phyloP scores from a whole-genome alignment of 2,797 vertebrate genomes.

The Apogon talboti region DNA sequence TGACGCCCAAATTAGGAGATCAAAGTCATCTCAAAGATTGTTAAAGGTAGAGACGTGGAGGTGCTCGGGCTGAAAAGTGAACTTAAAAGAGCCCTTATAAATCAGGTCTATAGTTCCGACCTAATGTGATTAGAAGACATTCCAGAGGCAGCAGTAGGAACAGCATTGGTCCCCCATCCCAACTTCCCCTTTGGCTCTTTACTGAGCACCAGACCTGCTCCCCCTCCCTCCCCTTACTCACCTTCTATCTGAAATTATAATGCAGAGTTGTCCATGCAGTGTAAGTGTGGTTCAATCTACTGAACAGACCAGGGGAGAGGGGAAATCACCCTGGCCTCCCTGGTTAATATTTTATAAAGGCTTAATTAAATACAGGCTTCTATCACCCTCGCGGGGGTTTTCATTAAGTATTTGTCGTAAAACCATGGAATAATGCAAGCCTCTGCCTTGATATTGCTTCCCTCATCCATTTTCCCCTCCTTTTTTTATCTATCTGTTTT shows the following conservation, averaged over 20 bases:
- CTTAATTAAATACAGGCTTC: slow-evolving; percentile 86
- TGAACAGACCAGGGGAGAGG: slow-evolving; percentile 73
- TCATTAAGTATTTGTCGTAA: slow-evolving; percentile 87
- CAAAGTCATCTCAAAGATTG: slow-evolving; percentile 76
- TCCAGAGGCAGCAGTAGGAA: slow-evolving; percentile 61
- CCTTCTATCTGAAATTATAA: slow-evolving; percentile 75
- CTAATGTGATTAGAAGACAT: slow-evolving; percentile 81
- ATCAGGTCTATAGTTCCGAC: slow-evolving; percentile 73
- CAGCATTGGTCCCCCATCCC: slow-evolving; percentile 62
- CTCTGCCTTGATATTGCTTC: slow-evolving; percentile 76
- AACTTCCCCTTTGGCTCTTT: slow-evolving; percentile 75
- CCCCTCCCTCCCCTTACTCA: slow-evolving; percentile 26
- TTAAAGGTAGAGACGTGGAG: slow-evolving; percentile 72
- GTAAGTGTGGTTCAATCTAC: slow-evolving; percentile 73
- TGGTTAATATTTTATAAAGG: slow-evolving; percentile 86
- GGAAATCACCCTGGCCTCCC: slow-evolving; percentile 72
- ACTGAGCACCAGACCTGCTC: slow-evolving; percentile 56
- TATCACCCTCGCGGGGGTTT: slow-evolving; percentile 82
- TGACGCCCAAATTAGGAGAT: slow-evolving; percentile 74
- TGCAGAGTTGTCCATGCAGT: slow-evolving; percentile 66
- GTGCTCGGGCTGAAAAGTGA: slow-evolving; percentile 65
- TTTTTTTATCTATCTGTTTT: slow-evolving; percentile 65
- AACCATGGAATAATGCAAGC: slow-evolving; percentile 80
- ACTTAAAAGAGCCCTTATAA: slow-evolving; percentile 80
- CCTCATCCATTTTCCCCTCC: slow-evolving; percentile 56